Conservation (phyloP, 2,888 invertebrate species). For the Phrixothrix hirtus region DNA sequence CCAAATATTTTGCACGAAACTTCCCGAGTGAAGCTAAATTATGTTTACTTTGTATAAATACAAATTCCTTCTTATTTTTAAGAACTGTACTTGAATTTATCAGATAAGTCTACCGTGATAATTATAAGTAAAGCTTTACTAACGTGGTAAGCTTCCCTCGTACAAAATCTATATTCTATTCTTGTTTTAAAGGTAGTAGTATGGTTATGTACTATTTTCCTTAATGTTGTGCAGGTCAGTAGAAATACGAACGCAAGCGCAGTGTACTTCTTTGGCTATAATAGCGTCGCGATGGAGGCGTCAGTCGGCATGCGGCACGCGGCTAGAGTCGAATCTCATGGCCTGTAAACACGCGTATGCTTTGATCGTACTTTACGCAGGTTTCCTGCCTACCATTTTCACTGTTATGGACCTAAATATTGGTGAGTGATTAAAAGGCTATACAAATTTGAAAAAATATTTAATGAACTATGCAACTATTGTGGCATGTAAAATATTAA, state of each 20-base stretch:
- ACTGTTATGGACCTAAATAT: constrained; percentile 38
- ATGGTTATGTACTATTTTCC: constrained; percentile 21
- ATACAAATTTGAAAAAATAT: too few species aligned
- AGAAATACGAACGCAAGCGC: constrained; percentile 38
- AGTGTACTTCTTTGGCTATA: constrained; percentile 26
- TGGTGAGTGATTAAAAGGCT: constrained; percentile 37
- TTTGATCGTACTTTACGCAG: constrained; percentile 28
- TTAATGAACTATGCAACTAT: too few species aligned
- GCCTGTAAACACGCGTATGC: constrained; percentile 35
- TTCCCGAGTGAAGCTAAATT: too few species aligned
- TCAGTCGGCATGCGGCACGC: constrained; percentile 49
- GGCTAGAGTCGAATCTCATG: constrained; percentile 34
- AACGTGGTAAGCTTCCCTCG: constrained; percentile 8
- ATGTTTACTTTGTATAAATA: too few species aligned
- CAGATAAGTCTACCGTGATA: too few species aligned
- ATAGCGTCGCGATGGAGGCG: constrained; percentile 40
- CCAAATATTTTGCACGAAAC: too few species aligned
- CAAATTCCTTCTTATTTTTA: too few species aligned
- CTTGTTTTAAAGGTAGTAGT: constrained; percentile 21
- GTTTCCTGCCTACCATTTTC: constrained; percentile 16
- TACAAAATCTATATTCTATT: constrained; percentile 20
- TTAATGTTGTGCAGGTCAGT: constrained; percentile 44
- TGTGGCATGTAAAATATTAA: too few species aligned
- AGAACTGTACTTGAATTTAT: too few species aligned
- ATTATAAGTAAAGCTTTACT: too few species aligned